Evolutionary conservation across 2,113 vertebrate species (phyloP).

Genomic region (Xenus cinereus): DNA sequence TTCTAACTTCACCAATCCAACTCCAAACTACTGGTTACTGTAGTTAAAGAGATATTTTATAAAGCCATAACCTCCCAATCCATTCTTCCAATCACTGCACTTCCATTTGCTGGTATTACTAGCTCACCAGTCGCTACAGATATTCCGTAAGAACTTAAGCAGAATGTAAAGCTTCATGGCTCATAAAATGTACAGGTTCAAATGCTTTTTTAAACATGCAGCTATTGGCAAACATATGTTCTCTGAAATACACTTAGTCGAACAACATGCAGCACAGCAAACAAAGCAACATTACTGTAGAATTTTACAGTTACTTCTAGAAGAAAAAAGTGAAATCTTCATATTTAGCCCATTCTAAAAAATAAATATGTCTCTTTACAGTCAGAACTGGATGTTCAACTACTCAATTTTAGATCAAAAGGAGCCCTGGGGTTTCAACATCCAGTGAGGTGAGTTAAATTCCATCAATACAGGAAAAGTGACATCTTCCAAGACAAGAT

Average conservation of each 20-base stretch:
- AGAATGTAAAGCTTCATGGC: background rate
- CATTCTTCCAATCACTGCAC: background rate
- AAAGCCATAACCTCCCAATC: background rate
- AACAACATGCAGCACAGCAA: background rate
- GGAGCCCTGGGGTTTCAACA: slow-evolving; percentile 79
- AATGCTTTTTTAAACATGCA: background rate
- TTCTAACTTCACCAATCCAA: background rate
- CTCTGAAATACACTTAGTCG: background rate
- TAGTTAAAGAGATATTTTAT: background rate
- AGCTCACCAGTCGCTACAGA: background rate
- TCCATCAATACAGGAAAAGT: background rate
- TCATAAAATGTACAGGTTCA: background rate
- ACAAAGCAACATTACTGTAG: background rate
- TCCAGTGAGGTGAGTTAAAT: slow-evolving; percentile 77
- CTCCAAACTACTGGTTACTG: background rate
- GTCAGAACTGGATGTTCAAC: background rate
- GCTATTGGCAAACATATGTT: background rate
- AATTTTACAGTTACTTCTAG: background rate
- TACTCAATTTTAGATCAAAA: slow-evolving; percentile 14
- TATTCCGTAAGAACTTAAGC: background rate
- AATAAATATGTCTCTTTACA: slow-evolving; percentile 42
- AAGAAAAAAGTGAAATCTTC: background rate
- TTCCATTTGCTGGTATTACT: background rate
- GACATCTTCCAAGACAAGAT: background rate
- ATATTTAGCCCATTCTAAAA: background rate